phyloP scores from a whole-genome alignment of 53 echinoderm and acorn worm genomes.

The Henricia sp. region DNA sequence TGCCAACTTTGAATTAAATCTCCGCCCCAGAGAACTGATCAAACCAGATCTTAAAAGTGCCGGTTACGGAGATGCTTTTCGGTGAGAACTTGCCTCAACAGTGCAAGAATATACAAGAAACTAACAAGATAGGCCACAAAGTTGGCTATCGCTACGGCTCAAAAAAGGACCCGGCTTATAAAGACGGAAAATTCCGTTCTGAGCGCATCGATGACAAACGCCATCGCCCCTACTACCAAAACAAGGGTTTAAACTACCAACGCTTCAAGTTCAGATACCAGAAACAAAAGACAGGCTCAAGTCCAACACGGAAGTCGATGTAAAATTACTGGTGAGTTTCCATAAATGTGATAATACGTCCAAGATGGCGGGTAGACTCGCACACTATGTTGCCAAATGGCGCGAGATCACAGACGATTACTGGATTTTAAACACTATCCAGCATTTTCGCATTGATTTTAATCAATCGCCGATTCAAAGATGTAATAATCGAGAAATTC shows the following conservation, averaged over 20 bases:
- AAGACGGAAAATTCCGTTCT: not conserved
- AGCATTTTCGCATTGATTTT: conserved; percentile 24
- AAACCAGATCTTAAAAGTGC: conserved; percentile 1
- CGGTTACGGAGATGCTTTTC: not conserved
- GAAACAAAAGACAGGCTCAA: not conserved
- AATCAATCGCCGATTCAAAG: not conserved
- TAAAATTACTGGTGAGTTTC: not conserved
- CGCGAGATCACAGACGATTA: not conserved
- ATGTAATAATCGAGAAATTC: not conserved
- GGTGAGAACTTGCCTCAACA: conserved; percentile 11
- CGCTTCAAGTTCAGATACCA: not conserved
- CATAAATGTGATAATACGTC: not conserved
- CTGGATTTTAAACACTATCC: conserved; percentile 10
- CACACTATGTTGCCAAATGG: conserved; percentile 3
- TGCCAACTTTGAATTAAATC: not conserved
- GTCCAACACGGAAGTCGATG: not conserved
- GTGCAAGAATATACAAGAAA: not conserved
- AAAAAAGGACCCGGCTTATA: not conserved
- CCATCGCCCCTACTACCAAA: not conserved
- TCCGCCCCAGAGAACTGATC: not conserved
- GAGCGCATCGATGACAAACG: not conserved
- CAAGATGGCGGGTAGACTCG: not conserved
- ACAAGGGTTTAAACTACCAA: not conserved
- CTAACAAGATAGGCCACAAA: not conserved
- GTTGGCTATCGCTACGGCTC: not conserved